Evolutionary conservation across 2,113 vertebrate species (phyloP), one percentile per base, ranked within the genome.

Genomic region (Cottus gobio): DNA sequence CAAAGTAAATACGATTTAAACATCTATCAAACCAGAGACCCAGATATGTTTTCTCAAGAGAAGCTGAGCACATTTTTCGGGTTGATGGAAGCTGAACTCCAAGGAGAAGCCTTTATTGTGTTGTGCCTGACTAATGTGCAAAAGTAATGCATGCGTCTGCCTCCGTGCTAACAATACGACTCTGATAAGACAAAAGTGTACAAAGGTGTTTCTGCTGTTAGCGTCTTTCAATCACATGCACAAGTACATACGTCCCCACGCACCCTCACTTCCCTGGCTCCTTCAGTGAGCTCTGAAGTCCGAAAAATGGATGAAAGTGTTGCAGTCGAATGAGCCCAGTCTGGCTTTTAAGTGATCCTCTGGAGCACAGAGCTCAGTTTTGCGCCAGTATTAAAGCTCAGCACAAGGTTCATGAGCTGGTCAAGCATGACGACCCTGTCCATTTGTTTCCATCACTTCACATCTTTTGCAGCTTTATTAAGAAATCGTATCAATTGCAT

Each of bases 401-500:
- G 66, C 52, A 72, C 24, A 28, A 65, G 31, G 80, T 83, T 88
- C 80, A 86, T n/a, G 62, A 82, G 54, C 83, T 77, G 85, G 78
- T 92, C 87, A 83, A 72, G 73, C 85, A 63, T 72, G 44, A 79
- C 71, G 67, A 50, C 44, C 58, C 34, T 46, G 61, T 82, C 61
- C 62, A 46, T 82, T 79, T 77, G 62, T 67, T 71, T 57, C 68
- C 75, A 71, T 77, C 82, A 67, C 61, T 70, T 83, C 64, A 78
- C 62, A 77, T 77, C 68, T 57, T 83, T 77, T 79, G 30, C 57
- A 75, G 78, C 79, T 84, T 86, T 75, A 82, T 85, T 81, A 85
- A 77, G 52, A 78, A 87, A 87, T 79, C 69, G 60, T 48, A 87
- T 90, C 66, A 78, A 66, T 73, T 83, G 72, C 81, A 81, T 71